Percentiles rank a stretch among this genome's conserved stretches.
phyloP scores from a whole-genome alignment of 2,797 vertebrate genomes.

The Dallia pectoralis region DNA sequence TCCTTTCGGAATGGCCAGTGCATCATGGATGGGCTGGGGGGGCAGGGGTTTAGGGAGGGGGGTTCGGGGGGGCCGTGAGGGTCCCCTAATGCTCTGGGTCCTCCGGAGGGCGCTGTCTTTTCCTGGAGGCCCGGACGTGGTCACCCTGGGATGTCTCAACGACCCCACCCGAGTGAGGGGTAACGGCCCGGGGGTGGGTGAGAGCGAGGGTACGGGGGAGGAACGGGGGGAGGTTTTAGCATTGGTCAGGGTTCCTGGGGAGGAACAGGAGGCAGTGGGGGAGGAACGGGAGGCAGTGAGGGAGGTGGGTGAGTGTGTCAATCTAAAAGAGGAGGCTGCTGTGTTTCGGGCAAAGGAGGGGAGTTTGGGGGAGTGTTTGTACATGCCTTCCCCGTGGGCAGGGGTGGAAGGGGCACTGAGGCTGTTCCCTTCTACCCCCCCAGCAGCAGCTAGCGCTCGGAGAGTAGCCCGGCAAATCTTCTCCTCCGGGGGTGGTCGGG shows the following conservation, averaged over 20 bases:
- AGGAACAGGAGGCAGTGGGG: not conserved
- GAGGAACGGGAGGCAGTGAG: too few species aligned
- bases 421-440: conserved; percentile 34
- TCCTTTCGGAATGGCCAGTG: conserved; percentile 47
- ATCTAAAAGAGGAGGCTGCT: conserved; percentile 83
- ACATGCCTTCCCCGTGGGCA: conserved; percentile 35
- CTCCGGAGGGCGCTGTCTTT: conserved; percentile 57
- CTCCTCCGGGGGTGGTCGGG: conserved; percentile 72
- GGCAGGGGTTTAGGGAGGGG: conserved; percentile 12
- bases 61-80: conserved; percentile 55
- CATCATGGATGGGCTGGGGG: conserved; percentile 44
- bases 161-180: conserved; percentile 59
- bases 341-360: conserved; percentile 84
- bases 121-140: conserved; percentile 44
- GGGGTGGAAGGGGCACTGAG: conserved; percentile 58
- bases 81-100: conserved; percentile 64
- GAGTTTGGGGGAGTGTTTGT: conserved; percentile 37
- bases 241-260: conserved; percentile 10
- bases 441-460: conserved; percentile 42
- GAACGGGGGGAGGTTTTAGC: conserved; percentile 9
- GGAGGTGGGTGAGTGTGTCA: conserved; percentile 24
- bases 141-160: conserved; percentile 65
- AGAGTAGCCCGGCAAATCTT: conserved; percentile 79
- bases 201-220: not conserved
- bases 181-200: not conserved